phyloP scores from a whole-genome alignment of 2,113 vertebrate species.

The Podarcis muralis region DNA sequence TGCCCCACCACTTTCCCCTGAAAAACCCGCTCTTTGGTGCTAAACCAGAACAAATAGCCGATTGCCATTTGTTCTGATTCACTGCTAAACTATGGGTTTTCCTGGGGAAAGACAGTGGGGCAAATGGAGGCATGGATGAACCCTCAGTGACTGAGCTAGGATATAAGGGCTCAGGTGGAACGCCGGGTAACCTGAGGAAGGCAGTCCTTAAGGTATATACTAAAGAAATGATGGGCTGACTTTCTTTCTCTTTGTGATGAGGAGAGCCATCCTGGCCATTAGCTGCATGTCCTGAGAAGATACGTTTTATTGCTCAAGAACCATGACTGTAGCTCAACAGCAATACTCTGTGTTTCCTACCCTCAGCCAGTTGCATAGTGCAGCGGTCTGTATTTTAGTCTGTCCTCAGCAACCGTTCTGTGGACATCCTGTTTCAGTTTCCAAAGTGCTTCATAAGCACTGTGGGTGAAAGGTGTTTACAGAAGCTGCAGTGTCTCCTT shows the following conservation, averaged over 20 bases:
- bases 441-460: rapidly evolving
- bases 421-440: neutral
- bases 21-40: too few relatives aligned
- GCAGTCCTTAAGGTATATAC: too few relatives aligned
- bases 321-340: rapidly evolving
- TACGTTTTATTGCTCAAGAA: neutral
- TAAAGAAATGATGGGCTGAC: too few relatives aligned
- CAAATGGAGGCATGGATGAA: too few relatives aligned
- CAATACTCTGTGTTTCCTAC: rapidly evolving
- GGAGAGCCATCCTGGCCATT: neutral
- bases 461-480: neutral
- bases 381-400: neutral
- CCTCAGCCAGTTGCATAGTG: neutral
- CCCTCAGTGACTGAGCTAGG: too few relatives aligned
- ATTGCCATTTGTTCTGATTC: too few relatives aligned
- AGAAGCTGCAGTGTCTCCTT: neutral
- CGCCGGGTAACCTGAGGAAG: too few relatives aligned
- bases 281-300: neutral
- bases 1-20: too few relatives aligned
- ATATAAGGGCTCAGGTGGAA: too few relatives aligned
- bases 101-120: too few relatives aligned
- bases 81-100: too few relatives aligned
- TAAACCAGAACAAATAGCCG: too few relatives aligned
- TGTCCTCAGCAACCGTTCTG: rapidly evolving
- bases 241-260: neutral